Evolutionary conservation across 1,140 invertebrate genomes (phyloP).

Genomic region (Zaprionus ghesquierei): DNA sequence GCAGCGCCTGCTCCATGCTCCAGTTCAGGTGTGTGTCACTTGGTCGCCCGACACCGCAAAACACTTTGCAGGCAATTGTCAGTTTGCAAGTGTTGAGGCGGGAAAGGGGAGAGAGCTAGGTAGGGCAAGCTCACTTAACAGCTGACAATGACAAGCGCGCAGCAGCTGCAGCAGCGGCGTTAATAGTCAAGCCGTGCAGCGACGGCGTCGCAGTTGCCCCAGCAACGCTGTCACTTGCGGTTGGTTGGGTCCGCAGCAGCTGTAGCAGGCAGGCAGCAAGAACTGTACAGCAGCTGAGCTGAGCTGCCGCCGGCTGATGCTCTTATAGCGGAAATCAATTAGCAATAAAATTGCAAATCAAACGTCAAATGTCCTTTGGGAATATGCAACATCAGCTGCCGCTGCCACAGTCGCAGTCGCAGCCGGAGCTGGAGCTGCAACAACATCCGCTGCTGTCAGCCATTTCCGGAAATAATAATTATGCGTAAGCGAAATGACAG

Average conservation of each 20-base stretch:
- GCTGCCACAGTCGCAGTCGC: conserved; percentile 13
- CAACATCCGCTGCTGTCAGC: conserved; percentile 65
- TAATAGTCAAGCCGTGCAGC: conserved; percentile 41
- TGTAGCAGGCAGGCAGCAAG: background rate
- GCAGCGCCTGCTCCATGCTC: conserved; percentile 67
- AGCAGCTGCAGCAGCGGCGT: conserved; percentile 17
- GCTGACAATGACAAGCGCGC: conserved; percentile 67
- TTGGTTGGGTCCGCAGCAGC: conserved; percentile 24
- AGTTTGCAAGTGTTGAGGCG: conserved; percentile 36
- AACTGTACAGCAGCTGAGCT: background rate
- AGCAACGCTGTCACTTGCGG: conserved; percentile 77
- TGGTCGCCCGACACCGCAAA: conserved; percentile 71
- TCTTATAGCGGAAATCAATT: conserved; percentile 62
- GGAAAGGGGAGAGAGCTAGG: background rate
- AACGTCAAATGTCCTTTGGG: conserved; percentile 60
- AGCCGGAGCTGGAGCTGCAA: background rate
- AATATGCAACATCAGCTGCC: conserved; percentile 49
- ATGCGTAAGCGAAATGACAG: conserved; percentile 70
- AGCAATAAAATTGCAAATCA: conserved; percentile 70
- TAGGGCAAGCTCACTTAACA: conserved; percentile 58
- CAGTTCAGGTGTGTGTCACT: conserved; percentile 77
- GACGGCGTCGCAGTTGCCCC: conserved; percentile 48
- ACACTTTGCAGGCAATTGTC: conserved; percentile 79
- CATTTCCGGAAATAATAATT: conserved; percentile 70
- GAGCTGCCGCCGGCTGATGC: background rate